Conservation (phyloP, 1,140 invertebrate species). For the Calycopis cecrops region DNA sequence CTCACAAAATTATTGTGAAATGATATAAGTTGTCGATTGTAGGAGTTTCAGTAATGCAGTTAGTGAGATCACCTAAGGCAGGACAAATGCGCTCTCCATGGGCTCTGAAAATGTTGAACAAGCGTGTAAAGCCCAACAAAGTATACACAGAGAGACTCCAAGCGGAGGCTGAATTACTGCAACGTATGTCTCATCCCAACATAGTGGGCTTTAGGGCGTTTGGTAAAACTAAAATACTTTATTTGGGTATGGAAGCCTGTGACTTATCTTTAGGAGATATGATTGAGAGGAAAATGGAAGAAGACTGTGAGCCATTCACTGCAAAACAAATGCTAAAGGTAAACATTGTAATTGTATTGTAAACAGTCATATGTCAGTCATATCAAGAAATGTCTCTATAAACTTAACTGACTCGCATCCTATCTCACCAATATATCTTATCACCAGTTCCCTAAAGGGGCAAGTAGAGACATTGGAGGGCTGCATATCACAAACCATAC, state of each 20-base stretch:
- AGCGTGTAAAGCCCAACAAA: conserved; percentile 53
- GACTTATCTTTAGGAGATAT: conserved; percentile 80
- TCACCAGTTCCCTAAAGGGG: too few relatives aligned
- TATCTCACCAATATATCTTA: too few relatives aligned
- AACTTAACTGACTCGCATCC: too few relatives aligned
- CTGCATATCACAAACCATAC: too few relatives aligned
- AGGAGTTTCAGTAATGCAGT: conserved; percentile 86
- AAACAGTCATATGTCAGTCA: too few relatives aligned
- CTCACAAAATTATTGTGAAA: neutral
- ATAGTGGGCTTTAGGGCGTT: conserved; percentile 88
- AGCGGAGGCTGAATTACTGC: conserved; percentile 82
- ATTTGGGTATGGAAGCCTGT: conserved; percentile 83
- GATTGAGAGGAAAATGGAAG: conserved; percentile 82
- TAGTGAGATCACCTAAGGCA: conserved; percentile 81
- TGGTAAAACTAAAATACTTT: conserved; percentile 76
- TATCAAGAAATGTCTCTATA: too few relatives aligned
- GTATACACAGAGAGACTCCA: conserved; percentile 77
- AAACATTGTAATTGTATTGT: conserved; percentile 13
- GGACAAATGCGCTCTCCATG: conserved; percentile 84
- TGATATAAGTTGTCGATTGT: neutral
- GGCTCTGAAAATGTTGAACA: conserved; percentile 86
- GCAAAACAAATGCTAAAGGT: conserved; percentile 80
- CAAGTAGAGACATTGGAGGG: too few relatives aligned
- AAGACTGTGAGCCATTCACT: conserved; percentile 76
- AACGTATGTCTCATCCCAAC: conserved; percentile 86